Base-by-base conservation (phyloP, 2,888 invertebrate species). In the Agapostemon virescens region DNA sequence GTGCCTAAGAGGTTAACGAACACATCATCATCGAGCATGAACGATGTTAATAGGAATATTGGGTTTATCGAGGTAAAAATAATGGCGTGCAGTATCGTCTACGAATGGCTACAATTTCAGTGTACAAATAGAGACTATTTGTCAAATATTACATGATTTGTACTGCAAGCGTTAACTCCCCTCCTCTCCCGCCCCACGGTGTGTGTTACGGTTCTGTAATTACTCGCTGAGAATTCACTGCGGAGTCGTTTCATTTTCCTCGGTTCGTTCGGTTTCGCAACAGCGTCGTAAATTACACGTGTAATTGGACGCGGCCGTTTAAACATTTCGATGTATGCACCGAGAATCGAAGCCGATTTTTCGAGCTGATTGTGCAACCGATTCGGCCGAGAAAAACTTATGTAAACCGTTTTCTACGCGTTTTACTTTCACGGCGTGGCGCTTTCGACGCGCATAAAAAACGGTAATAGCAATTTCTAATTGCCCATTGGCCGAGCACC, bases 381-480 rank as follows among this genome's bases (percentile, higher is more conserved):
- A 58, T 3, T 17, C 6, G 17, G 30, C 58, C 7, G 30, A 2
- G 30, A 33, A 11, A 58, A 58, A 20, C 61, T 61, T 61, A 61
- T 61, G 61, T 61, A 61, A 61, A 61, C 61, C 20, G 61, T 61
- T 61, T 33, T 61, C 61, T 20, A 61, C 20, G 13, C 55, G 55
- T 26, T 77, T 74, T 77, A 38, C 74, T 52, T 68, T 52, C 63
- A 42, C 13, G 64, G n/a, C 38, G 33, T 23, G 15, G 15, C 38
- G 26, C 79, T 79, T 79, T 79, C 71, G 78, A 79, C 68, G 52
- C 36, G 67, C 30, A 52, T 45, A 69, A 78, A 78, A 79, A 78
- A 45, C n/a, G 49, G 68, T 69, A 79, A n/a, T 20, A 30, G 68
- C 71, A 78, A 79, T 78, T 79, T 79, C 79, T 78, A 79, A 79